phyloP scores from a whole-genome alignment of 2,888 invertebrate genomes.

The Cryptocephalus primarius region DNA sequence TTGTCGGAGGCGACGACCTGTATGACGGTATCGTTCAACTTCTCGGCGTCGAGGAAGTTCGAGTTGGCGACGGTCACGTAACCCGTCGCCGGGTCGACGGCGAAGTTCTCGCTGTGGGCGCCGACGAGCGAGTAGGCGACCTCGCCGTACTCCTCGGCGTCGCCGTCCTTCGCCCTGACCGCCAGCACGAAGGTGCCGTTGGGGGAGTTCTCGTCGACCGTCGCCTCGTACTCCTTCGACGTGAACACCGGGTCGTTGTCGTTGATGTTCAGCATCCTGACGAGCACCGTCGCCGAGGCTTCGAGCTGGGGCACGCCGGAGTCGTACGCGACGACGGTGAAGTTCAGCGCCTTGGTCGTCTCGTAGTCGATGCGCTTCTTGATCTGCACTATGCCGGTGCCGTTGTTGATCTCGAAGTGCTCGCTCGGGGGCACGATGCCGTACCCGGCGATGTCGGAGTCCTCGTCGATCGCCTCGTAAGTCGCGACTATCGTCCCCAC shows the following conservation, averaged over 20 bases:
- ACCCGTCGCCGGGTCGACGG: conserved; percentile 60
- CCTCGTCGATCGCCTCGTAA: conserved; percentile 67
- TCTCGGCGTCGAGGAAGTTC: conserved; percentile 69
- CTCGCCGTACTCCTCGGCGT: conserved; percentile 67
- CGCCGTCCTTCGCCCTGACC: conserved; percentile 66
- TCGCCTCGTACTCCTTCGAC: conserved; percentile 55
- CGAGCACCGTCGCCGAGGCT: conserved; percentile 63
- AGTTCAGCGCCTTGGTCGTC: conserved; percentile 59
- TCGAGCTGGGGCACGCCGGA: conserved; percentile 77
- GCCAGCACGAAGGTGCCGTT: conserved; percentile 60
- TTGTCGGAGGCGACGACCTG: conserved; percentile 74
- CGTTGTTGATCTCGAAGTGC: conserved; percentile 71
- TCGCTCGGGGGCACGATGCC: conserved; percentile 57
- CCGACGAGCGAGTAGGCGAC: conserved; percentile 70
- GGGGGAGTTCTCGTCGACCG: conserved; percentile 64
- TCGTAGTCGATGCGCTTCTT: conserved; percentile 78
- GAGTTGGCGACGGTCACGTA: conserved; percentile 64
- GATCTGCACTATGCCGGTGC: conserved; percentile 69
- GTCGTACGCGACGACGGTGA: conserved; percentile 74
- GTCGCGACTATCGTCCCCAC: conserved; percentile 66
- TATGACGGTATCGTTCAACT: conserved; percentile 55
- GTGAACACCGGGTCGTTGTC: conserved; percentile 77
- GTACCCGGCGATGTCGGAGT: conserved; percentile 72
- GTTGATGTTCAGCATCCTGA: conserved; percentile 73
- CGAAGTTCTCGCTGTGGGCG: conserved; percentile 61